Conservation (phyloP, 2,113 vertebrate species). For the Calidris pygmaea region DNA sequence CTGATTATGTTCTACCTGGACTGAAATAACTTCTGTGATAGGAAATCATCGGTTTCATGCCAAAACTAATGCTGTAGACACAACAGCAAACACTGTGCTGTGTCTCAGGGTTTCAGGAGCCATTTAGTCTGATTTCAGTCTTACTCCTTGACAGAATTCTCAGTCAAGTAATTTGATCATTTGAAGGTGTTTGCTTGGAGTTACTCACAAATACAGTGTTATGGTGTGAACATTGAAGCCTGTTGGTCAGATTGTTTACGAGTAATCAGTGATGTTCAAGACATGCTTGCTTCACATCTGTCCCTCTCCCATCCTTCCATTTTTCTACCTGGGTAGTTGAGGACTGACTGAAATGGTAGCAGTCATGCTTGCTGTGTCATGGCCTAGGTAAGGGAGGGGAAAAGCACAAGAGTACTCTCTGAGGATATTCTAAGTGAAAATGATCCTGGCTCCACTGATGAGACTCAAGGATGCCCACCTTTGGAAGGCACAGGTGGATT, state of each 20-base stretch:
- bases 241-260: neutral
- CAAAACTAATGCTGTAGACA: neutral
- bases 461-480: neutral
- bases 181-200: neutral
- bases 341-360: neutral
- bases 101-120: neutral
- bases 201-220: neutral
- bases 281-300: accelerated
- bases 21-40: neutral
- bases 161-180: neutral
- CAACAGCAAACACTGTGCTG: neutral
- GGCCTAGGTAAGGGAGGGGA: neutral
- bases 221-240: neutral
- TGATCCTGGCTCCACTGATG: neutral
- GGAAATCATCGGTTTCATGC: neutral
- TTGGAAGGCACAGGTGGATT: slow-evolving; percentile 6
- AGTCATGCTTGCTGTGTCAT: neutral
- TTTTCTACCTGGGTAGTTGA: neutral
- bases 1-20: neutral
- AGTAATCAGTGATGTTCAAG: neutral
- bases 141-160: neutral
- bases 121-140: neutral
- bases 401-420: neutral
- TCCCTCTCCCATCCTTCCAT: neutral
- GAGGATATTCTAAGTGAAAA: neutral